Percentiles rank a stretch among this genome's conserved stretches.
phyloP scores from a whole-genome alignment of 2,113 vertebrate genomes.

The Hippocampus guttulatus region DNA sequence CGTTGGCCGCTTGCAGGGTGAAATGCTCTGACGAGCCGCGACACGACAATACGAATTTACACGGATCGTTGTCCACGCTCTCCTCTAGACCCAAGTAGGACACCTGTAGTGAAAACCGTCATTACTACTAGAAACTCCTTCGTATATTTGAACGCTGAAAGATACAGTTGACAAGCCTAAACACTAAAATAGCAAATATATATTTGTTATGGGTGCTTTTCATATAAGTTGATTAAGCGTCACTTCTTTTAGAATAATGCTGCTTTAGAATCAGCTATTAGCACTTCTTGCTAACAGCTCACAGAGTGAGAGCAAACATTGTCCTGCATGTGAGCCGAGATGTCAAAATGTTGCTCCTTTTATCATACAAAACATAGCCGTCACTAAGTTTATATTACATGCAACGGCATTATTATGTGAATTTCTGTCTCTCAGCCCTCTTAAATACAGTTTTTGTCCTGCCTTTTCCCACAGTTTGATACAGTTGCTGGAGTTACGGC shows the following conservation, averaged over 20 bases:
- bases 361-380: no score
- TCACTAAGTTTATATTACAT: neutral
- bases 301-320: no score
- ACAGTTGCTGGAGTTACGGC: neutral
- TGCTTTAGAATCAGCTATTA: no score
- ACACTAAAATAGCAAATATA: neutral
- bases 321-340: no score
- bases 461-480: neutral
- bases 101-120: conserved; percentile 72
- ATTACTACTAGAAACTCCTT: neutral
- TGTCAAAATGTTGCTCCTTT: no score
- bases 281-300: no score
- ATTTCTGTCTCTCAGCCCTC: neutral
- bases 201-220: neutral
- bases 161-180: neutral
- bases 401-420: neutral
- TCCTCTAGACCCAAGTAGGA: conserved; percentile 88
- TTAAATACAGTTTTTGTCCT: neutral
- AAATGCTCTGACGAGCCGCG: conserved; percentile 86
- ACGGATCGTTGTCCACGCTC: conserved; percentile 86
- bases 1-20: conserved; percentile 90
- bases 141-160: neutral
- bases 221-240: neutral
- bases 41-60: conserved; percentile 88
- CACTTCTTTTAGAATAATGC: no score